Evolutionary conservation across 2,797 vertebrate genomes (phyloP).

Genomic region (Enteromius argenteus): DNA sequence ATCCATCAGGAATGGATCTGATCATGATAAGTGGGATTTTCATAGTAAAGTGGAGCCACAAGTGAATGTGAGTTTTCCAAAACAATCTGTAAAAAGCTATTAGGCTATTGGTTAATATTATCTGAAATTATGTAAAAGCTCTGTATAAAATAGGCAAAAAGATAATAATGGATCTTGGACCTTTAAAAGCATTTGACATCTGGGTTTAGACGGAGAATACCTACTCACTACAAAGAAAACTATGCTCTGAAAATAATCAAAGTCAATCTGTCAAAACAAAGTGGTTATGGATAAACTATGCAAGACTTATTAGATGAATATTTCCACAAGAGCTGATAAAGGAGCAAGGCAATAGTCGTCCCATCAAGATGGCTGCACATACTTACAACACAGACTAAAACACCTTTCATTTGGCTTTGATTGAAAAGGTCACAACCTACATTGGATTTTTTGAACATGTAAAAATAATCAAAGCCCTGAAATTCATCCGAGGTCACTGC

Average conservation of each 20-base stretch:
- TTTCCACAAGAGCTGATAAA: conserved; percentile 12
- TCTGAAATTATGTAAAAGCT: neutral
- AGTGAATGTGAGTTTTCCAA: neutral
- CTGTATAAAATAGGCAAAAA: neutral
- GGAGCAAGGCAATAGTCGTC: neutral
- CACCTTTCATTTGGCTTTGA: conserved; percentile 75
- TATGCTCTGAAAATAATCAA: conserved; percentile 63
- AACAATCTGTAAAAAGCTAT: neutral
- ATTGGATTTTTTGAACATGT: conserved; percentile 72
- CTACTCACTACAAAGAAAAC: conserved; percentile 64
- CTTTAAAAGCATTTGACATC: conserved; percentile 64
- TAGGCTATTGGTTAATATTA: neutral
- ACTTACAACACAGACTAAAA: conserved; percentile 63
- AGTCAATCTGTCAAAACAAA: conserved; percentile 11
- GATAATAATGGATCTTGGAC: conserved; percentile 51
- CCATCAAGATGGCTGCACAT: conserved; percentile 21
- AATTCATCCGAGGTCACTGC: conserved; percentile 56
- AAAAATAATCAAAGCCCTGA: conserved; percentile 72
- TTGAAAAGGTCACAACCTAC: conserved; percentile 71
- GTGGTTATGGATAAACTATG: neutral
- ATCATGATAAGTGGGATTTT: neutral
- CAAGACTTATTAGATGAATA: conserved; percentile 20
- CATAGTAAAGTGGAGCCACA: neutral
- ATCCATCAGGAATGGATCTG: neutral
- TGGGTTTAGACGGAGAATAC: conserved; percentile 61